Conservation (phyloP, 2,113 vertebrate genomes). For the Reinhardtius hippoglossoides region DNA sequence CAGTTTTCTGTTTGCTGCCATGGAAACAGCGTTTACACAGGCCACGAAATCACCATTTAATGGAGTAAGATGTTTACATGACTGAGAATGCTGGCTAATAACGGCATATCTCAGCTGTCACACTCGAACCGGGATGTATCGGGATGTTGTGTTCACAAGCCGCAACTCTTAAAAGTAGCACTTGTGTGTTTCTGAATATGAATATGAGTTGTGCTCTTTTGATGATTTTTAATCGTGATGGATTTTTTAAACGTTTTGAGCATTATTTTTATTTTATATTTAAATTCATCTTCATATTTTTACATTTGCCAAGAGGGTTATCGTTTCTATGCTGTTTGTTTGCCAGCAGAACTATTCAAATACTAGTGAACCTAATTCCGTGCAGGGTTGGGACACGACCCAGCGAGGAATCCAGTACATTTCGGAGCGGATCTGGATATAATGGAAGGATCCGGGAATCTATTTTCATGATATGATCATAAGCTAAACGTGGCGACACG, state of each 20-base stretch:
- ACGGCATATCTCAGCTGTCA: constrained; percentile 64
- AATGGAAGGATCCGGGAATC: too few species aligned
- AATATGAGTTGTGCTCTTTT: constrained; percentile 4
- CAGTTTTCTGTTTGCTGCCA: constrained; percentile 63
- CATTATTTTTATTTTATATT: not conserved
- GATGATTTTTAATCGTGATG: not conserved
- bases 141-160: constrained; percentile 37
- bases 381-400: not conserved
- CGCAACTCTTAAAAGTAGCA: constrained; percentile 20
- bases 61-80: constrained; percentile 67
- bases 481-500: too few species aligned
- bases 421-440: too few species aligned
- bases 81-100: constrained; percentile 52
- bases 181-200: constrained; percentile 10
- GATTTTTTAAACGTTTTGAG: not conserved
- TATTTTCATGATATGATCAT: too few species aligned
- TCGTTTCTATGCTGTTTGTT: too few species aligned
- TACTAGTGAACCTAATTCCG: too few species aligned
- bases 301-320: too few species aligned
- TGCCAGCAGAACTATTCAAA: too few species aligned
- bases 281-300: too few species aligned
- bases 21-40: constrained; percentile 66
- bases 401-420: not conserved
- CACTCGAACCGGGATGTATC: constrained; percentile 31
- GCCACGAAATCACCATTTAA: constrained; percentile 52